These are phyloP conservation scores for Puffinus mauretanicus DNA, from an alignment of 2,113 vertebrate genomes.

Conservation along the genomic window DNA sequence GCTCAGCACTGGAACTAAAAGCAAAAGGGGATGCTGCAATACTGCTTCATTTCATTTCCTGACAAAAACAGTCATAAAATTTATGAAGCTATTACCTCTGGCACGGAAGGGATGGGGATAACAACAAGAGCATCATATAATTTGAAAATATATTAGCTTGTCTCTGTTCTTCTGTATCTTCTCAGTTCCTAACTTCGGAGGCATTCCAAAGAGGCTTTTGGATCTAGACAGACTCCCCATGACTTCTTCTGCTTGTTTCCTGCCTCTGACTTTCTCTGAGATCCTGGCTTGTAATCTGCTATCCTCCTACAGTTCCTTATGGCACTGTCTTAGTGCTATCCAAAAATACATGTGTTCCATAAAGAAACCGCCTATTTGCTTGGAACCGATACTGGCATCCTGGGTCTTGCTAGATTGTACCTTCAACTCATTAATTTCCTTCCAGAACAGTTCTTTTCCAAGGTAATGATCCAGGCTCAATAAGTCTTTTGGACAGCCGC, in stretches of 20 bases:
- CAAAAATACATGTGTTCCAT: conserved; percentile 34
- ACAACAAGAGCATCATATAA: not conserved
- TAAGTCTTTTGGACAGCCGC: not conserved
- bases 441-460: not conserved
- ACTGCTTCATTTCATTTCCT: not conserved
- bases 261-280: conserved; percentile 20
- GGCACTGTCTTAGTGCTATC: conserved; percentile 7
- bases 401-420: not conserved
- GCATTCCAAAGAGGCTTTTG: not conserved
- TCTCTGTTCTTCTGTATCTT: not conserved
- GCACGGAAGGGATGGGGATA: not conserved
- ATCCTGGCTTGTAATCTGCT: conserved; percentile 26
- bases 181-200: not conserved
- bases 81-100: not conserved
- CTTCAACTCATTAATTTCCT: not conserved
- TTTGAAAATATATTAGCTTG: not conserved
- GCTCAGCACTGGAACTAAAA: not conserved
- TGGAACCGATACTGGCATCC: not conserved
- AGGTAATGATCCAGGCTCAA: not conserved
- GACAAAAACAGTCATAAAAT: not conserved
- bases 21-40: not conserved
- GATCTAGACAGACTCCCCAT: not conserved
- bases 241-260: conserved; percentile 21
- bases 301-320: conserved; percentile 59
- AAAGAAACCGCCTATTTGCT: conserved; percentile 15